A percentile compares a stretch with the other conserved stretches of the same genome.
These are phyloP conservation scores for Dasypolia templi DNA, from an alignment of 2,888 invertebrate species.

Conservation along the genomic window DNA sequence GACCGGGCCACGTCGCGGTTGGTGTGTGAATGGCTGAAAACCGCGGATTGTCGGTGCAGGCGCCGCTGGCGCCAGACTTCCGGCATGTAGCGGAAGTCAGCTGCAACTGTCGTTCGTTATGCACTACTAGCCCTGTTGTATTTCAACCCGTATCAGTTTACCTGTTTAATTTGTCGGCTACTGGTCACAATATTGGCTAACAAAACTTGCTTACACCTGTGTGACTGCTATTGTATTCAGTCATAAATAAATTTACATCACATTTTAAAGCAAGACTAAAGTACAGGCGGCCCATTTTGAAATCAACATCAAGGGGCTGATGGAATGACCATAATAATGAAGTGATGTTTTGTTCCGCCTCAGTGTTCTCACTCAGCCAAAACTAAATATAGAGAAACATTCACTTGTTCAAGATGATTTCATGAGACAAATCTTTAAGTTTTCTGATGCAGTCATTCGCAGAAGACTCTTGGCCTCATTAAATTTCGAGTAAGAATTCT, in stretches of 20 bases:
- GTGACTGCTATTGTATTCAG: slow-evolving; percentile 49
- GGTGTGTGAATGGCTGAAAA: slow-evolving; percentile 76
- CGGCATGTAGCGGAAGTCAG: slow-evolving; percentile 84
- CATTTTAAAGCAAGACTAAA: slow-evolving; percentile 34
- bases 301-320: slow-evolving; percentile 2
- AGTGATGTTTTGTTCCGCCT: slow-evolving; percentile 44
- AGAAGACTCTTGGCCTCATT: slow-evolving; percentile 76
- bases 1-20: slow-evolving; percentile 79
- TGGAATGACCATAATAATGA: slow-evolving; percentile 19
- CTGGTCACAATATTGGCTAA: slow-evolving; percentile 66
- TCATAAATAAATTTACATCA: slow-evolving; percentile 48
- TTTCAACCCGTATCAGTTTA: slow-evolving; percentile 77
- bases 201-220: slow-evolving; percentile 49
- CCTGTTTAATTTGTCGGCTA: slow-evolving; percentile 74
- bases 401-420: slow-evolving; percentile 52
- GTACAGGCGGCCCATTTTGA: not conserved
- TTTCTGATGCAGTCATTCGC: slow-evolving; percentile 68
- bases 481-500: slow-evolving; percentile 76
- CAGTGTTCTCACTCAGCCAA: slow-evolving; percentile 8
- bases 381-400: slow-evolving; percentile 55
- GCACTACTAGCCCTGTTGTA: slow-evolving; percentile 81
- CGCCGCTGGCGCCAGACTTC: slow-evolving; percentile 85
- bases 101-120: slow-evolving; percentile 85
- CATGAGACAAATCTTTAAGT: slow-evolving; percentile 61
- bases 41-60: slow-evolving; percentile 78